Evolutionary conservation across 2,797 vertebrate genomes (phyloP).

Genomic region (Eospalax fontanierii): DNA sequence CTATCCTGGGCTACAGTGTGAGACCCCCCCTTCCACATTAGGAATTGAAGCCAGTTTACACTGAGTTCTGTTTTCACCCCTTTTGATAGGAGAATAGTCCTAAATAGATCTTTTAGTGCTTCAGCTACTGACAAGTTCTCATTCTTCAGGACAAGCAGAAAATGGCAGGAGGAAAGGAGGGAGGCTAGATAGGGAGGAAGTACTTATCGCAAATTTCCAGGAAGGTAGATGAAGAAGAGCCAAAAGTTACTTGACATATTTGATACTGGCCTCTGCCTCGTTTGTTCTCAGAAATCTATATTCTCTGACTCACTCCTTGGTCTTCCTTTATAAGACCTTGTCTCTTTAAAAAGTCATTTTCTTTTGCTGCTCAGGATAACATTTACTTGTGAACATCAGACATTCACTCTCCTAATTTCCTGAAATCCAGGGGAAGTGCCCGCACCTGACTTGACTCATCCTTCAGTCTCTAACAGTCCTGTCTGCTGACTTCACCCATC

Average conservation of each 20-base stretch:
- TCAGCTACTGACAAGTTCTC: background rate
- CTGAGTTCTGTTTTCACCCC: background rate
- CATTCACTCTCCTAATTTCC: constrained; percentile 44
- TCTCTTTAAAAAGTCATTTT: background rate
- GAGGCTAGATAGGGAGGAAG: background rate
- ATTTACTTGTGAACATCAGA: background rate
- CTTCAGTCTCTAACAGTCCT: background rate
- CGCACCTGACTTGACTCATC: background rate
- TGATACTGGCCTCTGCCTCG: background rate
- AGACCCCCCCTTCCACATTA: background rate
- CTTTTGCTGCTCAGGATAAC: constrained; percentile 8
- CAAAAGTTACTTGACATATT: background rate
- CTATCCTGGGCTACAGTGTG: background rate
- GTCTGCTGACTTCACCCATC: background rate
- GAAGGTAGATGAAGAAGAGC: background rate
- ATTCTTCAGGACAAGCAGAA: background rate
- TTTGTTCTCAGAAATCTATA: background rate
- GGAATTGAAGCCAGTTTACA: background rate
- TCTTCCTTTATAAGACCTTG: background rate
- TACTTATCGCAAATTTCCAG: background rate
- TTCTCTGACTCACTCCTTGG: background rate
- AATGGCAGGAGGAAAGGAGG: background rate
- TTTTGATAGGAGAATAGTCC: background rate
- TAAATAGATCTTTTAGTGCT: background rate
- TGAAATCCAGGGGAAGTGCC: background rate